Base-by-base conservation (phyloP, 2,113 vertebrate genomes). In the Seriola rivoliana region DNA sequence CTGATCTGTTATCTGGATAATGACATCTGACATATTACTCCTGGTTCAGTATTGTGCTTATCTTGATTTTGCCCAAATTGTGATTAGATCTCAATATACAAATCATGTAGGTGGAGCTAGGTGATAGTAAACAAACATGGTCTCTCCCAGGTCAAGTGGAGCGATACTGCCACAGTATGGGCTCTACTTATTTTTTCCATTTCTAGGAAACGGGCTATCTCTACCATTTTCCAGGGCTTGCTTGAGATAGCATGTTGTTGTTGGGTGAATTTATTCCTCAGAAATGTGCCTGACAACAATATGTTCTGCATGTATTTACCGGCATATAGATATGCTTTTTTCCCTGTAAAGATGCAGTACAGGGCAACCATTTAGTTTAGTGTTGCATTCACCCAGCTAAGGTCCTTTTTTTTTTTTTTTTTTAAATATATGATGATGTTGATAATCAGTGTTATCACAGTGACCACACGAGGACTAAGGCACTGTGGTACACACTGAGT, bases 1-100 rank as follows among this genome's bases (percentile, higher is more conserved):
- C 40, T 42, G 10, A 73, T 72, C 23, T 66, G 62, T 74, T 75
- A 66, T 82, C 75, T 68, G 55, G 44, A 52, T 72, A 17, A 57
- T 40, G n/a, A 10, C 3, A 12, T 23, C 54, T 23, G 21, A 55
- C 38, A 44, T 54, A 66, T 46, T 34, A 57, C 58, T 52, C 29
- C 48, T 40, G n/a, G 16, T 79, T 69, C 25, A 48, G 8, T 40
- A 16, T 44, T 75, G 17, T 55, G 21, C 46, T 69, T 44, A 54
- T 75, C 59, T 65, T 23, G 52, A 55, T 55, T 55, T 71, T 50
- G 0, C 32, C 17, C 4, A 12, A 10, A 23, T 55, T 11, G 59
- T 32, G 11, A 73, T 25, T 63, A 14, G 29, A 50, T 57, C 38
- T 69, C 64, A 57, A 2, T 54, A n/a, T 70, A 42, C 36, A 59